These are phyloP conservation scores for Halcyon malimbica DNA, from an alignment of 2,113 vertebrate species.

Conservation along the genomic window DNA sequence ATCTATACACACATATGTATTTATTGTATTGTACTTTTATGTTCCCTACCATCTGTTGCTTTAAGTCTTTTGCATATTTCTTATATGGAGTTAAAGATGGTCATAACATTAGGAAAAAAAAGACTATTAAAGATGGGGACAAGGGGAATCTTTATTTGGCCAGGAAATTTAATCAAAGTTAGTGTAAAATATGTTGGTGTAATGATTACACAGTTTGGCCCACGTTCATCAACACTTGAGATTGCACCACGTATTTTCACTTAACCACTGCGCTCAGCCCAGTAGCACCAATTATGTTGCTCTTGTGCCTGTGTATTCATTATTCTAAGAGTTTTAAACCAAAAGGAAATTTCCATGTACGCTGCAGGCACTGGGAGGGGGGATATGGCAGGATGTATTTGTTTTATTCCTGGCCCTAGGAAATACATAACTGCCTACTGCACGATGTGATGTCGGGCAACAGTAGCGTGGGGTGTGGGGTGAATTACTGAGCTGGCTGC, in stretches of 20 bases:
- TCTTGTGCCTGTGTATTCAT: neutral
- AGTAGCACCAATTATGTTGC: neutral
- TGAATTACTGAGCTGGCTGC: too few relatives aligned
- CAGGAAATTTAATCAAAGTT: neutral
- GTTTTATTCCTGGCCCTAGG: neutral
- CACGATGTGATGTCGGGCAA: accelerated
- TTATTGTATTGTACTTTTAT: neutral
- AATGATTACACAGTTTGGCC: neutral
- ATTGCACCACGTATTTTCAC: neutral
- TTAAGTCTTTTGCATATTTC: neutral
- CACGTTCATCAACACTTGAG: neutral
- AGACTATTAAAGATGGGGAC: neutral
- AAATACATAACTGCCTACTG: neutral
- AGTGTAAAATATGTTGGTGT: neutral
- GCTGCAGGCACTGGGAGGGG: neutral
- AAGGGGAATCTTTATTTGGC: neutral
- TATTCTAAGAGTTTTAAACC: neutral
- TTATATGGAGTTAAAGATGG: neutral
- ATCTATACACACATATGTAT: accelerated
- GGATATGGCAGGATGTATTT: neutral
- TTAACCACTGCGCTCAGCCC: neutral
- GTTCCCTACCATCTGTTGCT: neutral
- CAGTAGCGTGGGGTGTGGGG: neutral
- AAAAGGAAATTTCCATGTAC: neutral
- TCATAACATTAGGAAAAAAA: neutral